These are phyloP conservation scores for Drosophila murphyi DNA, from an alignment of 1,140 invertebrate genomes.

Conservation along the genomic window DNA sequence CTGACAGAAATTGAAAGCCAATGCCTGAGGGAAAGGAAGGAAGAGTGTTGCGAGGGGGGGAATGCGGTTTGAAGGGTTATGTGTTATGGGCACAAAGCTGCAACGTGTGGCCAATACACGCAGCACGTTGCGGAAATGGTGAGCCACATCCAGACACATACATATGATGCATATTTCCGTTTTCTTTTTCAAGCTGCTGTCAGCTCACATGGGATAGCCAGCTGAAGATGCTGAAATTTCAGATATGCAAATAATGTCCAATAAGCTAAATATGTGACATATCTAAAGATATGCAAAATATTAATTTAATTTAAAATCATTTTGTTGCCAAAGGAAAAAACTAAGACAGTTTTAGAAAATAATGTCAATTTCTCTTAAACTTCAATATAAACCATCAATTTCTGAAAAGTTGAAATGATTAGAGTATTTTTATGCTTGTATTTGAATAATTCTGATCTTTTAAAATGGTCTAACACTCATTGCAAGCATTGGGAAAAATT, in stretches of 20 bases:
- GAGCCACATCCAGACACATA: not conserved
- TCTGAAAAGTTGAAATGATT: too few species aligned
- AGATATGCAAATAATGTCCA: slow-evolving; percentile 6
- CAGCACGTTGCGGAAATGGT: slow-evolving; percentile 12
- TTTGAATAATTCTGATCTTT: too few species aligned
- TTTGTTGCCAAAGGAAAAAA: too few species aligned
- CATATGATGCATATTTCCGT: slow-evolving; percentile 8
- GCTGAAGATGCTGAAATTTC: slow-evolving; percentile 1
- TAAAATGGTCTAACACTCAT: too few species aligned
- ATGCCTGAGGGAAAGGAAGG: slow-evolving; percentile 8
- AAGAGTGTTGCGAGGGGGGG: not conserved
- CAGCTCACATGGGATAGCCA: slow-evolving; percentile 4
- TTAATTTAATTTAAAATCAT: not conserved
- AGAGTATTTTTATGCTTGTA: too few species aligned
- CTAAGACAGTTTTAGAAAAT: too few species aligned
- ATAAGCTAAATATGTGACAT: not conserved
- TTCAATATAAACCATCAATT: too few species aligned
- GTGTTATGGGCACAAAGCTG: slow-evolving; percentile 5
- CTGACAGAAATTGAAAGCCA: slow-evolving; percentile 39
- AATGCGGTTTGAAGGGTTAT: not conserved
- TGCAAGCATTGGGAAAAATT: too few species aligned
- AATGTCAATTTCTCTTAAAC: too few species aligned
- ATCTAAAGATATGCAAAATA: not conserved
- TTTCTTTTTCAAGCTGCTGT: slow-evolving; percentile 4
- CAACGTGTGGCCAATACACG: slow-evolving; percentile 14